Percentiles rank a stretch among this genome's conserved stretches.
Evolutionary conservation across 2,888 invertebrate species (phyloP).

Genomic region (Drosophila recens): DNA sequence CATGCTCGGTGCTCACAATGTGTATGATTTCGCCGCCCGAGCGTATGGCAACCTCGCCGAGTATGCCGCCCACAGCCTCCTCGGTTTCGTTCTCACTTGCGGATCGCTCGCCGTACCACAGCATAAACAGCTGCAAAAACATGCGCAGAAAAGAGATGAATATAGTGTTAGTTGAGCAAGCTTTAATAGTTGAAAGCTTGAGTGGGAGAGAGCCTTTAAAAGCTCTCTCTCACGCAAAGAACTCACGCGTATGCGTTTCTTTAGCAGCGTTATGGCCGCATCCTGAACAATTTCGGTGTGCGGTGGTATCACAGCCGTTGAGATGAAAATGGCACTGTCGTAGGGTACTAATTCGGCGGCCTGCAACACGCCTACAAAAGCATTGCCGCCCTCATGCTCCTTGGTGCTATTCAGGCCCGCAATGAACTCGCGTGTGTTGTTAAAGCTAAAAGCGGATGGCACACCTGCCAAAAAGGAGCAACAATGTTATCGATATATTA

Average conservation of each 20-base stretch:
- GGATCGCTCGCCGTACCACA: constrained; percentile 86
- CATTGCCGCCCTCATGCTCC: constrained; percentile 86
- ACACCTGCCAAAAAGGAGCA: constrained; percentile 68
- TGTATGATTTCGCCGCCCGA: constrained; percentile 86
- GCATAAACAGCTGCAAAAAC: constrained; percentile 85
- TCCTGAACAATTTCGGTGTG: constrained; percentile 86
- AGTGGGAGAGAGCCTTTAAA: neutral
- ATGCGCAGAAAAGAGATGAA: neutral
- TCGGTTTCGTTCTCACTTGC: constrained; percentile 84
- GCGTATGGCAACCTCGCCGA: constrained; percentile 85
- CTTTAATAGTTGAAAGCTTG: neutral
- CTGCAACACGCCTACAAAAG: constrained; percentile 87
- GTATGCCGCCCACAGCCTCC: constrained; percentile 84
- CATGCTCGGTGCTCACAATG: constrained; percentile 83
- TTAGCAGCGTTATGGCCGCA: constrained; percentile 85
- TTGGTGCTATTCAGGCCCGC: constrained; percentile 84
- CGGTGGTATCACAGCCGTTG: constrained; percentile 87
- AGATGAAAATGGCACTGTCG: constrained; percentile 88
- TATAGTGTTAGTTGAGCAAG: neutral
- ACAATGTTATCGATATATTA: neutral
- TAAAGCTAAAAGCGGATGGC: constrained; percentile 84
- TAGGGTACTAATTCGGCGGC: constrained; percentile 88
- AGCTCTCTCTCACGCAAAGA: neutral
- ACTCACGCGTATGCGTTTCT: constrained; percentile 86
- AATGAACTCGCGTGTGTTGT: constrained; percentile 84